A percentile compares a stretch with the other conserved stretches of the same genome.
Evolutionary conservation across 2,888 invertebrate species (phyloP).

Genomic region (Campopleginae sp.): DNA sequence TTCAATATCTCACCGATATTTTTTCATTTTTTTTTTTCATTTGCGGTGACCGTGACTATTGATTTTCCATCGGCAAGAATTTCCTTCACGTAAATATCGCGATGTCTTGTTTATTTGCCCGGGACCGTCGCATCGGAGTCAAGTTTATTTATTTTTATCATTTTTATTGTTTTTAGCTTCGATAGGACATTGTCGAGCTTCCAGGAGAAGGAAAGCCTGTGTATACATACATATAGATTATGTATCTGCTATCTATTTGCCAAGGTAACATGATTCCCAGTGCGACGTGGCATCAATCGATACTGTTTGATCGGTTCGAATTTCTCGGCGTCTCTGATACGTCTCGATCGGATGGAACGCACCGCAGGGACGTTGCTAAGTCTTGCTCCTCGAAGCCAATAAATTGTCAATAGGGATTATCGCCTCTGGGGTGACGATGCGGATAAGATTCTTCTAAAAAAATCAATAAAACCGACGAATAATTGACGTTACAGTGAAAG

Average conservation of each 20-base stretch:
- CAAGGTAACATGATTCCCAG: slow-evolving; percentile 74
- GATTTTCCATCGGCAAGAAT: not conserved
- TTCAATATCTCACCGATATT: not conserved
- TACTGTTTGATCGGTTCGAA: slow-evolving; percentile 31
- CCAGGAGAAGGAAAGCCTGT: not conserved
- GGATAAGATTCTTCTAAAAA: too few relatives aligned
- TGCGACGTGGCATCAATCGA: slow-evolving; percentile 62
- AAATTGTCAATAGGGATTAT: not conserved
- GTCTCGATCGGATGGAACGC: not conserved
- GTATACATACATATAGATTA: slow-evolving; percentile 2
- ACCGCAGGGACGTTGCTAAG: not conserved
- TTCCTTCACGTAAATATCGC: not conserved
- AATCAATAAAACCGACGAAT: too few relatives aligned
- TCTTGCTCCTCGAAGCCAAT: not conserved
- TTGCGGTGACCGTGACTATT: not conserved
- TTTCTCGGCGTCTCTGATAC: slow-evolving; percentile 16
- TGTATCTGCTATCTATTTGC: slow-evolving; percentile 57
- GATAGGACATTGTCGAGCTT: not conserved
- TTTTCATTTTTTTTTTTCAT: not conserved
- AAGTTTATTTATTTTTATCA: not conserved
- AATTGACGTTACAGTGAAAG: not conserved
- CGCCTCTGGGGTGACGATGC: not conserved
- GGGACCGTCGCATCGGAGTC: too few relatives aligned
- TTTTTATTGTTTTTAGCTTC: not conserved
- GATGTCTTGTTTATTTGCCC: not conserved